phyloP scores from a whole-genome alignment of 2,113 vertebrate species.

The Melanotaenia duboulayi region DNA sequence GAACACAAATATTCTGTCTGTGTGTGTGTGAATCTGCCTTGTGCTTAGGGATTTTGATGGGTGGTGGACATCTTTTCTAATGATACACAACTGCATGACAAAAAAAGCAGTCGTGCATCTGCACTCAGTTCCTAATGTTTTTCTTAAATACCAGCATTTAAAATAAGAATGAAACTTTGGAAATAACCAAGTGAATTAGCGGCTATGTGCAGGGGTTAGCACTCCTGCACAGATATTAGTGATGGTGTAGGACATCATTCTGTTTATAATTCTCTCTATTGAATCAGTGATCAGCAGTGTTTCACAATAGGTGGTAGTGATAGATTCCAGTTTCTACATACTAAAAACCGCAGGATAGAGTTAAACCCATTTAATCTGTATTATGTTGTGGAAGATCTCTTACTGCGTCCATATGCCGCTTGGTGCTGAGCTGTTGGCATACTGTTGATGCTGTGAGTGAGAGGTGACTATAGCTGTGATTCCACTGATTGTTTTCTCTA shows the following conservation, averaged over 20 bases:
- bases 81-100: not conserved
- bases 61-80: not conserved
- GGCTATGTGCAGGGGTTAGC: not conserved
- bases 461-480: not conserved
- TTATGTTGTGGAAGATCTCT: not conserved
- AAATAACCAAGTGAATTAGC: no score
- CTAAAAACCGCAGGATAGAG: no score
- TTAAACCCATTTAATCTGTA: not conserved
- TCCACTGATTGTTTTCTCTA: not conserved
- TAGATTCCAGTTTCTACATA: no score
- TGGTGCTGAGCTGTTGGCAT: not conserved
- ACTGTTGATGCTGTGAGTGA: not conserved
- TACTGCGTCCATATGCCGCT: not conserved
- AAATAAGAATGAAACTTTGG: not conserved
- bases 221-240: not conserved
- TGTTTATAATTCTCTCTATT: not conserved
- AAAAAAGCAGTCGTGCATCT: not conserved
- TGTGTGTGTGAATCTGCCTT: not conserved
- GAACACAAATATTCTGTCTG: not conserved
- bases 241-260: no score
- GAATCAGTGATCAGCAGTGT: not conserved
- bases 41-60: not conserved
- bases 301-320: not conserved
- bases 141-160: not conserved
- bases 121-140: not conserved